Evolutionary conservation across 2,888 invertebrate species (phyloP), one percentile per base, ranked within the genome.

Genomic region (Mallateleia sp.): DNA sequence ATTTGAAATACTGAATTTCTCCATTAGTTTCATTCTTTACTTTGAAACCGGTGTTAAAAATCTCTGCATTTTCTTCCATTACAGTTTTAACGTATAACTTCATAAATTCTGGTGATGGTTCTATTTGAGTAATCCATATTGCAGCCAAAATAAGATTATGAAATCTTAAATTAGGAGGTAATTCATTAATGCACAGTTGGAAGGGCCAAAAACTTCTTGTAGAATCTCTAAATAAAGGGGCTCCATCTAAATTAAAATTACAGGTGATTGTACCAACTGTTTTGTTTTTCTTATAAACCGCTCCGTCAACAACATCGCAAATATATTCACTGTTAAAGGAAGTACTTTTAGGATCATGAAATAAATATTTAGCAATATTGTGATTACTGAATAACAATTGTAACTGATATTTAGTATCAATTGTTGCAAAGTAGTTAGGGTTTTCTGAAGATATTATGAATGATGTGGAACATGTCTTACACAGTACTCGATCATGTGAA

Each of bases 161-260:
- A 20, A 60, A 79, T 52, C 79, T 67, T 6, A 50, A 24, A 38
- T 69, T 60, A 15, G 52, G 60, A 24, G 50, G 34, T 14, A 79
- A 42, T 24, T 79, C 79, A 22, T 71, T 79, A 0, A 79, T 69
- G 15, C 47, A 38, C 11, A 69, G 15, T 50, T 67, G 67, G n/a
- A 69, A n/a, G 4, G 69, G 78, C 78, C 78, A 79, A 42, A 79
- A 69, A 69, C 78, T 69, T 66, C 38, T 11, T 24, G 11, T 22
- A 0, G 62, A 50, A 14, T 15, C n/a, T 22, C 28, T 66, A 58
- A 52, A 64, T 14, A 77, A 7, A n/a, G 77, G 66, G 11, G 89
- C 88, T 7, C 87, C 89, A 67, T 90, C 86, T 6, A 86, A 74
- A 75, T 82, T 89, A 15, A 88, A 34, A 67, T 88, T 88, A 15